phyloP scores from a whole-genome alignment of 2,797 vertebrate species.

The Falco peregrinus region DNA sequence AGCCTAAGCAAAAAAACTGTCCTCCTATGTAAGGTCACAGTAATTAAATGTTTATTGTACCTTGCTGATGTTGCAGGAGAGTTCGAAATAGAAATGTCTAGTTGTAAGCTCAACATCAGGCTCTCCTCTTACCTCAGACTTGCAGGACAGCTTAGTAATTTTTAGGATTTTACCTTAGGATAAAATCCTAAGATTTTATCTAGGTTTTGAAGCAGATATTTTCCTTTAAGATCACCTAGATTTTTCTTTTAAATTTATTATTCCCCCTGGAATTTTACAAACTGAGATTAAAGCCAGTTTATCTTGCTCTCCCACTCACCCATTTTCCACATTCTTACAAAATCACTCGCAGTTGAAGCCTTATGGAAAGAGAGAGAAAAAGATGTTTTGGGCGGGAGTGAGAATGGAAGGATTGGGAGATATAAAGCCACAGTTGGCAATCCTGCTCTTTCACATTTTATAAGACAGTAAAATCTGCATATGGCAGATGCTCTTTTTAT shows the following conservation, averaged over 20 bases:
- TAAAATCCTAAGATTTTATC: background rate
- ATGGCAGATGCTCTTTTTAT: constrained; percentile 47
- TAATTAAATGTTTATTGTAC: background rate
- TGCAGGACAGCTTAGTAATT: background rate
- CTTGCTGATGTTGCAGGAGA: background rate
- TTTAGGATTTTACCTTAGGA: background rate
- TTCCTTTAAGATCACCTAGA: background rate
- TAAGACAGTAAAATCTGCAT: constrained; percentile 37
- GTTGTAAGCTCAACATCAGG: background rate
- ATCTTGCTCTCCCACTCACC: background rate
- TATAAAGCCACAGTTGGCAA: constrained; percentile 12
- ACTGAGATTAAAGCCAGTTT: background rate
- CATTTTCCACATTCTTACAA: background rate
- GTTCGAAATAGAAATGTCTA: background rate
- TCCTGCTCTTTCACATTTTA: constrained; percentile 19
- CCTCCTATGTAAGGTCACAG: background rate
- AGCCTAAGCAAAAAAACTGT: background rate
- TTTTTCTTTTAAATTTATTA: background rate
- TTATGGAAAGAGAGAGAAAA: background rate
- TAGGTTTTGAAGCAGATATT: background rate
- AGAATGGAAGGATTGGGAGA: constrained; percentile 18
- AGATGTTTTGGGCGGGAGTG: background rate
- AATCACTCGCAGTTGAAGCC: background rate
- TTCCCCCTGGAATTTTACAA: background rate
- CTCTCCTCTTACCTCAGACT: background rate